Percentiles rank a stretch among this genome's conserved stretches.
Evolutionary conservation across 2,113 vertebrate genomes (phyloP).

Genomic region (Trematocara variabile): DNA sequence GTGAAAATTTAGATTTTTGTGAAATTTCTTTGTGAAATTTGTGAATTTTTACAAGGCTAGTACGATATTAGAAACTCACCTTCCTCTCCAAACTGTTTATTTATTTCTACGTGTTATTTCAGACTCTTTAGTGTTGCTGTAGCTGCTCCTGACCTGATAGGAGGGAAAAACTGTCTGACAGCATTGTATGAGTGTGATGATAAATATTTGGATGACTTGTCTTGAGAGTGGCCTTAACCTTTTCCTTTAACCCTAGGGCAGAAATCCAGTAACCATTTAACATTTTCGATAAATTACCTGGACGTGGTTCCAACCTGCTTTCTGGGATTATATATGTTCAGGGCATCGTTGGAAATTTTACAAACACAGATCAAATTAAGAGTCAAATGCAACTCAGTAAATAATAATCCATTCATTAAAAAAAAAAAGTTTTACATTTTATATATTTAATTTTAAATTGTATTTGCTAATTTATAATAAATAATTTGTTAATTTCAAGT

Average conservation of each 20-base stretch:
- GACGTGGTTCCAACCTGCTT: neutral
- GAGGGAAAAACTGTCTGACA: neutral
- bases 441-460: neutral
- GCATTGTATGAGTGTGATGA: neutral
- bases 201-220: neutral
- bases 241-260: neutral
- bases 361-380: neutral
- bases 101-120: neutral
- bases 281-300: neutral
- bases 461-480: neutral
- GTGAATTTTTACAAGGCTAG: neutral
- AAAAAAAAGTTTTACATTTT: neutral
- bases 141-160: neutral
- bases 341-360: neutral
- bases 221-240: neutral
- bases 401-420: neutral
- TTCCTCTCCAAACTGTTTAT: neutral
- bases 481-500: neutral
- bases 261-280: neutral
- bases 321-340: neutral
- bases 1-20: neutral
- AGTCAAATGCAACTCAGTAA: neutral
- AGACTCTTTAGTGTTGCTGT: neutral
- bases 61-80: neutral
- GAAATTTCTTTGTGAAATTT: neutral